These are phyloP conservation scores for Brachionichthys hirsutus DNA, from an alignment of 2,113 vertebrate genomes.

Conservation along the genomic window DNA sequence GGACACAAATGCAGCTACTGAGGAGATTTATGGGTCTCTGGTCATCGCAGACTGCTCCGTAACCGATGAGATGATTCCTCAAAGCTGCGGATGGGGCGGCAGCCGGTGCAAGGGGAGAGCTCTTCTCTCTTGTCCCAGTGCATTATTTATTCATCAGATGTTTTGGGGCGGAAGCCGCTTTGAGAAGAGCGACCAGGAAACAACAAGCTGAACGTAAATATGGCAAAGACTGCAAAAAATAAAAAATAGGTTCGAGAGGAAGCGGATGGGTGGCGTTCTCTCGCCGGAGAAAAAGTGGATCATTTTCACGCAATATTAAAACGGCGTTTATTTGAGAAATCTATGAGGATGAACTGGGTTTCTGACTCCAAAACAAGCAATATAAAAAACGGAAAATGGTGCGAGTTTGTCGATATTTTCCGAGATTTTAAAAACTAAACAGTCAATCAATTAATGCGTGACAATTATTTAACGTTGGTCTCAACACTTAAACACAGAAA, in stretches of 20 bases:
- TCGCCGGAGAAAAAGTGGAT: slow-evolving; percentile 50
- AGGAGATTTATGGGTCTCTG: slow-evolving; percentile 86
- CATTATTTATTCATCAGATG: slow-evolving; percentile 97
- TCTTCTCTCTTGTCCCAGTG: slow-evolving; percentile 62
- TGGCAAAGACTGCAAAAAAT: slow-evolving; percentile 28
- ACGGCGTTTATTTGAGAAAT: slow-evolving; percentile 64
- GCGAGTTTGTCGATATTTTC: not conserved
- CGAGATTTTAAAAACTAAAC: not conserved
- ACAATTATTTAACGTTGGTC: too few relatives aligned
- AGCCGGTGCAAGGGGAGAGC: slow-evolving; percentile 51
- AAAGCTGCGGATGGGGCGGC: slow-evolving; percentile 40
- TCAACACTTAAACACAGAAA: not conserved
- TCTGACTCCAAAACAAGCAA: too few relatives aligned
- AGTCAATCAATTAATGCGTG: not conserved
- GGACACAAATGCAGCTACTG: slow-evolving; percentile 94
- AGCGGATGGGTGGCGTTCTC: slow-evolving; percentile 44
- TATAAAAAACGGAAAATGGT: too few relatives aligned
- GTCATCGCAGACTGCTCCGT: slow-evolving; percentile 87
- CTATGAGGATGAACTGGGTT: not conserved
- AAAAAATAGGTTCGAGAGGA: slow-evolving; percentile 38
- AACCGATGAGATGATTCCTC: slow-evolving; percentile 95
- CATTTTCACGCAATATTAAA: slow-evolving; percentile 85
- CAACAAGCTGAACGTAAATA: slow-evolving; percentile 37
- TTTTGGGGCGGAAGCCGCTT: slow-evolving; percentile 90
- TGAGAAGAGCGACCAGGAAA: slow-evolving; percentile 68